These are phyloP conservation scores for Melitaea athalia DNA, from an alignment of 2,888 invertebrate species.

Conservation along the genomic window DNA sequence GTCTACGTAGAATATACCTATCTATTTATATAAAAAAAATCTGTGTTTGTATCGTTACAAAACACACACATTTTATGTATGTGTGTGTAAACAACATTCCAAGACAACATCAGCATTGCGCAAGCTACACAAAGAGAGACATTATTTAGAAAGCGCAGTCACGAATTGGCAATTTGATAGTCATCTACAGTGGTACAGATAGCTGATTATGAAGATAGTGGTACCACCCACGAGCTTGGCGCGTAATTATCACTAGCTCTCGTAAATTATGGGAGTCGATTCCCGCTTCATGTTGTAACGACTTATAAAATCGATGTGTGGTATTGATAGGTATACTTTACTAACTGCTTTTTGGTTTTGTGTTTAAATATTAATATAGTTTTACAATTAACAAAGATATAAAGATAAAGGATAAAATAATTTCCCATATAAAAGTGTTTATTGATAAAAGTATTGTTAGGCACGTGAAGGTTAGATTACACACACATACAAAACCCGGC, in stretches of 20 bases:
- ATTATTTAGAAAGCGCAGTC: conserved; percentile 68
- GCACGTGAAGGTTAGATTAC: too few species aligned
- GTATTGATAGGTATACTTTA: background rate
- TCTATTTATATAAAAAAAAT: too few species aligned
- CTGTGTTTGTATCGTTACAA: background rate
- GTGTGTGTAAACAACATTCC: background rate
- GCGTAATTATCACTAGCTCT: conserved; percentile 71
- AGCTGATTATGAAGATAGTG: conserved; percentile 35
- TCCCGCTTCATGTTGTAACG: background rate
- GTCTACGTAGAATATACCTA: too few species aligned
- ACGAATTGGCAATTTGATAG: conserved; percentile 75
- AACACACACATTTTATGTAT: background rate
- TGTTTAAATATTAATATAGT: too few species aligned
- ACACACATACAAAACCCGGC: too few species aligned
- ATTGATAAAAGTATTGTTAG: too few species aligned
- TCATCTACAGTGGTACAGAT: conserved; percentile 60
- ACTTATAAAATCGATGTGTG: background rate
- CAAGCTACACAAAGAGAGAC: conserved; percentile 67
- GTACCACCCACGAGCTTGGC: conserved; percentile 53
- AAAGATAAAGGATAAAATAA: too few species aligned
- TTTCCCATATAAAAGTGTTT: too few species aligned
- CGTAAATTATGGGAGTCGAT: conserved; percentile 65
- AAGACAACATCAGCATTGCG: conserved; percentile 11
- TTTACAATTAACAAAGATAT: too few species aligned
- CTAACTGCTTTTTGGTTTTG: background rate